These are phyloP conservation scores for Aegypius monachus DNA, from an alignment of 2,113 vertebrate genomes.

Conservation along the genomic window DNA sequence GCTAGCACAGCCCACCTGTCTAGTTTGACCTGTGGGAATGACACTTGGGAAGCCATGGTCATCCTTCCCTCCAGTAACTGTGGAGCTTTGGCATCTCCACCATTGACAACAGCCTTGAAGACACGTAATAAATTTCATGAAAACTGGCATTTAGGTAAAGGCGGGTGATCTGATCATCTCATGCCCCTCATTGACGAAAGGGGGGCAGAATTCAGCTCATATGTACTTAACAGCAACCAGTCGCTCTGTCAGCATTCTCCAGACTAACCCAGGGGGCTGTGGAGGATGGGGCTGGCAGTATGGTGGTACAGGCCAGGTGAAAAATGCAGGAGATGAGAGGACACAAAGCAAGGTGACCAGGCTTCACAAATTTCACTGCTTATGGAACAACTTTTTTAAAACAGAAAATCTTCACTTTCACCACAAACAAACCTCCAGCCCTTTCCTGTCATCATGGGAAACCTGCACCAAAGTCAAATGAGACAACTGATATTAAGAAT, in stretches of 20 bases:
- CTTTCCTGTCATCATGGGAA: constrained; percentile 7
- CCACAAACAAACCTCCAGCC: background rate
- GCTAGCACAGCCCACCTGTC: background rate
- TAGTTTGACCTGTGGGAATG: background rate
- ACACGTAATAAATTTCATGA: background rate
- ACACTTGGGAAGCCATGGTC: background rate
- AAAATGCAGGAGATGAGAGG: background rate
- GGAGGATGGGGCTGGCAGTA: background rate
- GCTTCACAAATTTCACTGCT: background rate
- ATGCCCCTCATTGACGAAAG: background rate
- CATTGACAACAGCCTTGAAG: background rate
- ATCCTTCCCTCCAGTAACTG: background rate
- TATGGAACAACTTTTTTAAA: background rate
- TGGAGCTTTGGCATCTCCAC: background rate
- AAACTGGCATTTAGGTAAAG: background rate
- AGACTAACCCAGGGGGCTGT: background rate
- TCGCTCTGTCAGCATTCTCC: background rate
- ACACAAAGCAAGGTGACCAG: background rate
- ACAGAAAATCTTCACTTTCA: background rate
- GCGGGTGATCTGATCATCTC: background rate
- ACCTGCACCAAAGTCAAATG: background rate
- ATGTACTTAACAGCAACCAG: background rate
- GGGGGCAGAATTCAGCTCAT: background rate
- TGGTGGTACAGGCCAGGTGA: background rate
- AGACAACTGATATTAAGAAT: background rate